Conservation (phyloP, 2,797 vertebrate genomes). For the Bradypodion ventrale region DNA sequence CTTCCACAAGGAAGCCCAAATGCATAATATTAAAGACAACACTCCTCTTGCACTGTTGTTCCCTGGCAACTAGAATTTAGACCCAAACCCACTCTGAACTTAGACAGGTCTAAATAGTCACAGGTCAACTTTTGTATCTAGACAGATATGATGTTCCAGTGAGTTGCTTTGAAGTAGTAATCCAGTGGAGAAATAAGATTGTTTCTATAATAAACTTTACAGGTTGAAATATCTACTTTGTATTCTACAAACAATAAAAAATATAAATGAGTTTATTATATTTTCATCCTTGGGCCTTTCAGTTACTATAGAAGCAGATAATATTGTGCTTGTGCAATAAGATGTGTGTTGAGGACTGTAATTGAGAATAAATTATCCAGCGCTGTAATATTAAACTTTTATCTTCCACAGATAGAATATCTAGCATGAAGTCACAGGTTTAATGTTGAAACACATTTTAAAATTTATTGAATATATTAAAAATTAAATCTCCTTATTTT, state of each 20-base stretch:
- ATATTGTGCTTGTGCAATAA: slow-evolving; percentile 54
- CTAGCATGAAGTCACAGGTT: slow-evolving; percentile 20
- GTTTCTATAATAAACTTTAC: slow-evolving; percentile 25
- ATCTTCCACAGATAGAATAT: slow-evolving; percentile 20
- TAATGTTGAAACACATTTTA: slow-evolving; percentile 28
- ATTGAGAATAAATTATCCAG: slow-evolving; percentile 47
- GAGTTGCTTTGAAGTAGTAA: neutral
- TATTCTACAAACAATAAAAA: neutral
- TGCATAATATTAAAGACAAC: neutral
- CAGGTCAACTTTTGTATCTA: too few relatives aligned
- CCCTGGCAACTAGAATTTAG: too few relatives aligned
- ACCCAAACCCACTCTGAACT: too few relatives aligned
- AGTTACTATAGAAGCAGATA: slow-evolving; percentile 36
- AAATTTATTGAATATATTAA: slow-evolving; percentile 34
- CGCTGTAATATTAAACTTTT: slow-evolving; percentile 56
- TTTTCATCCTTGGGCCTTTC: slow-evolving; percentile 21
- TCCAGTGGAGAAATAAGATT: slow-evolving; percentile 15
- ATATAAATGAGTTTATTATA: slow-evolving; percentile 35
- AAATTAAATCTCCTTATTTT: slow-evolving; percentile 48
- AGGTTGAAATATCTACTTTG: slow-evolving; percentile 39
- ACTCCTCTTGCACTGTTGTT: neutral
- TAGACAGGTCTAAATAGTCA: too few relatives aligned
- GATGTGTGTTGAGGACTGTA: slow-evolving; percentile 41
- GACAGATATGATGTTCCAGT: neutral
- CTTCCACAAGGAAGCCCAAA: neutral